Conservation (phyloP, 2,113 vertebrate genomes). For the Colaptes auratus region DNA sequence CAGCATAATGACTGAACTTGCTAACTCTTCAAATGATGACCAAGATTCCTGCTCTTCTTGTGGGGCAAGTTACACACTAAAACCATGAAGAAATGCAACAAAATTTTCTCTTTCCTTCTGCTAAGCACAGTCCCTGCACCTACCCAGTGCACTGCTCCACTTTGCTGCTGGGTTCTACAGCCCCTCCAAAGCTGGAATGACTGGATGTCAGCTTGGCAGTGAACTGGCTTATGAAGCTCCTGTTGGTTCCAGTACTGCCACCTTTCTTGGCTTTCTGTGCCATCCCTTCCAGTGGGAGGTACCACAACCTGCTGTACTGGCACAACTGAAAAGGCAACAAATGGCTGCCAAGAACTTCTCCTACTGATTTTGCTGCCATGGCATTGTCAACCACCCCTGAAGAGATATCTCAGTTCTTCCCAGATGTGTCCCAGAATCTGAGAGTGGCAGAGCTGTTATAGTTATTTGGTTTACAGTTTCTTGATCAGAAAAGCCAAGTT, state of each 20-base stretch:
- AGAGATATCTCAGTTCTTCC: neutral
- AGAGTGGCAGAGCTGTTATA: neutral
- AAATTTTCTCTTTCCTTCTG: neutral
- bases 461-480: neutral
- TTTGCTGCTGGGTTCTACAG: neutral
- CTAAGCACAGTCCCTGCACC: neutral
- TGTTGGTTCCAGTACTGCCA: neutral
- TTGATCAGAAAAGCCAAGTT: neutral
- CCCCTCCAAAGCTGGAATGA: neutral
- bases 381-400: neutral
- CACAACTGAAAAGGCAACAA: neutral
- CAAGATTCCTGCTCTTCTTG: neutral
- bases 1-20: neutral
- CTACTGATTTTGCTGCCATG: neutral
- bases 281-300: neutral
- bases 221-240: neutral
- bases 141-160: accelerated
- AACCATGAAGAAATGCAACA: neutral
- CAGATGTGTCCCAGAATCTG: neutral
- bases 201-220: neutral
- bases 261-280: neutral
- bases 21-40: neutral
- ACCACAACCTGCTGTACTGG: neutral
- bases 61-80: neutral
- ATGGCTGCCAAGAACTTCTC: neutral